A percentile compares a stretch with the other conserved stretches of the same genome.
phyloP scores from a whole-genome alignment of 2,113 vertebrate species.

The Hydrochoerus hydrochaeris region DNA sequence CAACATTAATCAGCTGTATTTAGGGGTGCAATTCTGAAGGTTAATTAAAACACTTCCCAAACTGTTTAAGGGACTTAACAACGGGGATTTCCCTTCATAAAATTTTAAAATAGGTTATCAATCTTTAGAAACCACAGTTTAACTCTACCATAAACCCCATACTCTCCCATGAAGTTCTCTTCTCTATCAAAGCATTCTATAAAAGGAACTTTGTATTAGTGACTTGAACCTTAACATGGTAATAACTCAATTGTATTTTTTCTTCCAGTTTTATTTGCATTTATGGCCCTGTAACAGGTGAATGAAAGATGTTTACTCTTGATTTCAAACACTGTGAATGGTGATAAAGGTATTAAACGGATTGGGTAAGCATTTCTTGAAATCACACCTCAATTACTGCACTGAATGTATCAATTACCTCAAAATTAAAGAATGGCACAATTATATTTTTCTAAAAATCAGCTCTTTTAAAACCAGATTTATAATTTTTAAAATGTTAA shows the following conservation, averaged over 20 bases:
- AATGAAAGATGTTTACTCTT: not conserved
- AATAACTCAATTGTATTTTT: not conserved
- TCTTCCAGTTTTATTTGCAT: not conserved
- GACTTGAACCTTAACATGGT: not conserved
- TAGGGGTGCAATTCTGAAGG: not conserved
- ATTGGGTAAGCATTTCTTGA: not conserved
- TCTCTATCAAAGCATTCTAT: not conserved
- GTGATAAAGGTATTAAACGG: not conserved
- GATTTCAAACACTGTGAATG: not conserved
- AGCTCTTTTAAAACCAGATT: not conserved
- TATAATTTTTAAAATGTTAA: conserved; percentile 35
- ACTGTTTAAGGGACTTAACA: not conserved
- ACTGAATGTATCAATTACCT: not conserved
- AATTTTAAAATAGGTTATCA: not conserved
- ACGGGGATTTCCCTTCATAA: not conserved
- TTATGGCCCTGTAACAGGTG: not conserved
- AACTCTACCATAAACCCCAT: not conserved
- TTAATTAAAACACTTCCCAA: not conserved
- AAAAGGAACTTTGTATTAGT: not conserved
- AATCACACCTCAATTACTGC: not conserved
- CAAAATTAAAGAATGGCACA: conserved; percentile 2
- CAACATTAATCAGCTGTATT: not conserved
- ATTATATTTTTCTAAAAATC: not conserved
- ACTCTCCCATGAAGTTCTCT: not conserved
- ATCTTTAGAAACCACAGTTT: not conserved